Evolutionary conservation across 64 coral and sea anemone species (phyloP), one percentile per base, ranked within the genome.

Genomic region (Acropora tenuis): DNA sequence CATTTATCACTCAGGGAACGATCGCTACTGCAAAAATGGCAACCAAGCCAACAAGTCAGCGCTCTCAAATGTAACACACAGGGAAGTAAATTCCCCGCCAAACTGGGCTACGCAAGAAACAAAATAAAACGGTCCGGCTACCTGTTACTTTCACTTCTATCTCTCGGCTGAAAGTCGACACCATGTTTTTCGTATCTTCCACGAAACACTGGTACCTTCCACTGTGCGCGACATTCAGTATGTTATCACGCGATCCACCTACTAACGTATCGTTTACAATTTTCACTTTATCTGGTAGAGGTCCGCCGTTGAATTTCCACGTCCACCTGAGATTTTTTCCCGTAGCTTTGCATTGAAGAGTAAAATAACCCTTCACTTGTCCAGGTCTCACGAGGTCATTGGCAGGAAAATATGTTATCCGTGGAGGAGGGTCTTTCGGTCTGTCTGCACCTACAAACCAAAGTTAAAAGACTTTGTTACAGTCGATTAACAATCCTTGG

Each of bases 231-330:
- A 71, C 7, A 20, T n/a, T n/a, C 8, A 41, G 67, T 3, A 0
- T 30, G 30, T 30, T 30, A 30, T 30, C 30, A 30, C 30, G 30
- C 30, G 0, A 13, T 5, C 7, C 0, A 17, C 67, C 67, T 1
- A 71, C 19, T 20, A 71, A 71, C 3, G 18, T 71, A 71, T 40
- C 18, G 30, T 20, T 20, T 71, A 20, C 0, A 71, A n/a, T n/a
- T 71, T 13, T 71, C 0, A 71, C 19, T 8, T 20, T 0, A 3
- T 0, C 0, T 3, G 17, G 19, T 3, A 20, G 17, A 4, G 0
- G 4, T 30, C 13, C 67, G 2, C 19, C 67, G 67, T 71, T 71
- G 67, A 71, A 71, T 0, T n/a, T 71, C 67, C 67, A 71, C 4
- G 0, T 20, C 67, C 67, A 71, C 30, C 1, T 71, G 0, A 71